phyloP scores from a whole-genome alignment of 1,140 invertebrate genomes.

The Parasteatoda tepidariorum region DNA sequence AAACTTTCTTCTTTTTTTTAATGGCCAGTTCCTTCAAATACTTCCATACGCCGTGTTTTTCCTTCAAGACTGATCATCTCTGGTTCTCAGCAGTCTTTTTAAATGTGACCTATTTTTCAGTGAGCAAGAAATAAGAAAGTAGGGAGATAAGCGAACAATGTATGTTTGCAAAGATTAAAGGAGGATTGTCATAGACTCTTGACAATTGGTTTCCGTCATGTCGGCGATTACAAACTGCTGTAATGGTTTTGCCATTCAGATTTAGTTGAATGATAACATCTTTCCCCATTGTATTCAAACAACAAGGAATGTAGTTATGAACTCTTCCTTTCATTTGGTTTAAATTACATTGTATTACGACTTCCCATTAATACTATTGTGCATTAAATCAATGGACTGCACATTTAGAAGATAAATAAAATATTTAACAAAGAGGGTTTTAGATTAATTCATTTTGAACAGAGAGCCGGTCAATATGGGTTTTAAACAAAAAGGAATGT shows the following conservation, averaged over 20 bases:
- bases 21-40: constrained; percentile 16
- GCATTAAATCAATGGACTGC: no score
- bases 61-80: not conserved
- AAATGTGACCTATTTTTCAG: constrained; percentile 15
- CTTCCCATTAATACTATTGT: not conserved
- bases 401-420: no score
- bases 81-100: not conserved
- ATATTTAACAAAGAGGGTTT: no score
- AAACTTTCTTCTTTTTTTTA: not conserved
- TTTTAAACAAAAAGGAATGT: no score
- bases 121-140: not conserved
- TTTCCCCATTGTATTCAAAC: not conserved
- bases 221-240: not conserved
- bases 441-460: no score
- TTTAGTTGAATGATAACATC: not conserved
- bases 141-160: constrained; percentile 2
- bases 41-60: not conserved
- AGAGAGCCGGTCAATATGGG: no score
- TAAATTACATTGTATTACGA: not conserved
- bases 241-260: not conserved
- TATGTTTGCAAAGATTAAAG: constrained; percentile 6
- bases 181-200: not conserved
- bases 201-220: constrained; percentile 5
- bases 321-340: not conserved
- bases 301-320: not conserved